Evolutionary conservation across 2,797 vertebrate species (phyloP).

Genomic region (Petrocephalus schoutedeni): DNA sequence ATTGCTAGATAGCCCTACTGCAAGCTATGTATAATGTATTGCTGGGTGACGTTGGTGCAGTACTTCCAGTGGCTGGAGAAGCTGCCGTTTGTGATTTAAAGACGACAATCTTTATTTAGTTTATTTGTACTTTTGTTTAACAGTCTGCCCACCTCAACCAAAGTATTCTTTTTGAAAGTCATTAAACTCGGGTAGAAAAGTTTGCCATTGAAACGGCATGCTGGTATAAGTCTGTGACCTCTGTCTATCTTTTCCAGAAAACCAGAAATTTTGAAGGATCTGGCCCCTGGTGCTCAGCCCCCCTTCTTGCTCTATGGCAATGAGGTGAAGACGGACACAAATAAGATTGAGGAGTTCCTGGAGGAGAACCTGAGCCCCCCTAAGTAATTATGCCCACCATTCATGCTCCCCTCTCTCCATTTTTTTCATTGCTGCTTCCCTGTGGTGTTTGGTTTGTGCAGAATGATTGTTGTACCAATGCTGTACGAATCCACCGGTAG

Average conservation of each 20-base stretch:
- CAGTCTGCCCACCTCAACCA: no score
- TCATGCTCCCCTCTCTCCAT: neutral
- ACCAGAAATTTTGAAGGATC: constrained; percentile 76
- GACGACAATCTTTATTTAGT: neutral
- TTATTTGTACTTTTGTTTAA: neutral
- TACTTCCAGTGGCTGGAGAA: neutral
- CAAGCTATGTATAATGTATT: neutral
- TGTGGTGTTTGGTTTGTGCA: neutral
- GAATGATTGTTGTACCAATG: neutral
- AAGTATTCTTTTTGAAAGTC: neutral
- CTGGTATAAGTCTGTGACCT: neutral
- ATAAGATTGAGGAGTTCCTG: constrained; percentile 90
- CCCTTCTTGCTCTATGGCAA: constrained; percentile 76
- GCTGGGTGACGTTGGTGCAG: neutral
- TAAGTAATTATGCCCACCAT: constrained; percentile 57
- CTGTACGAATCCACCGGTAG: constrained; percentile 44
- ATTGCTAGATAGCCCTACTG: neutral
- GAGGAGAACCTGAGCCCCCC: constrained; percentile 80
- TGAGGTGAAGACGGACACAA: constrained; percentile 87
- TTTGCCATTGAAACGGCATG: neutral
- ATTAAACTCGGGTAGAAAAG: neutral
- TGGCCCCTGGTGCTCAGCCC: constrained; percentile 82
- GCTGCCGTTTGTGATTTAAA: neutral
- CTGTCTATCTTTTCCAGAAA: constrained; percentile 56
- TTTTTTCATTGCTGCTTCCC: neutral